Conservation (phyloP, 2,888 invertebrate species). For the Oscheius sp. region DNA sequence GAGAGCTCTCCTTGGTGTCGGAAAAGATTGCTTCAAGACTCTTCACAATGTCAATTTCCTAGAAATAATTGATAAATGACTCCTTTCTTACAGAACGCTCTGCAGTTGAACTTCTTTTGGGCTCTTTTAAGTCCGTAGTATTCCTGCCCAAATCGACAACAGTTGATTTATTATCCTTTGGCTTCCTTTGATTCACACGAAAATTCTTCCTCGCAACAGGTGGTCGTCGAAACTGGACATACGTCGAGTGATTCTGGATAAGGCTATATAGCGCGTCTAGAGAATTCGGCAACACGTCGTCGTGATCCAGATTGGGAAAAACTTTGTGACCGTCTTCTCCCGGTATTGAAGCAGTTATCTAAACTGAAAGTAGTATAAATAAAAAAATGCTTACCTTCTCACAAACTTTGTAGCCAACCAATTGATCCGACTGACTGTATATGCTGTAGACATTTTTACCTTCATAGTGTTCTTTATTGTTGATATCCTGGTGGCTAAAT, state of each 20-base stretch:
- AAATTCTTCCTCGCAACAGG: background rate
- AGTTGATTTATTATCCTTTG: no score
- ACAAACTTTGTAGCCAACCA: constrained; percentile 46
- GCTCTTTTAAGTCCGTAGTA: no score
- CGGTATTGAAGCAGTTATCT: constrained; percentile 40
- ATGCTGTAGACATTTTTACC: constrained; percentile 37
- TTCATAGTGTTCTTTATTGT: constrained; percentile 44
- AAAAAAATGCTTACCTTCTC: constrained; percentile 27
- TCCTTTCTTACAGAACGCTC: no score
- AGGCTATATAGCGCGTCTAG: constrained; percentile 31
- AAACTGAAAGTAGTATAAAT: background rate
- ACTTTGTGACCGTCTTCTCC: constrained; percentile 42
- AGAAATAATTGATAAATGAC: no score
- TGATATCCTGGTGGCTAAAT: constrained; percentile 38
- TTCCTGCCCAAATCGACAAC: no score
- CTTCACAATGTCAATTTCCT: background rate
- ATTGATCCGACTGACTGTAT: constrained; percentile 36
- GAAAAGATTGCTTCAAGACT: constrained; percentile 16
- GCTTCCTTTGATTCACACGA: background rate
- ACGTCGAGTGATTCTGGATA: constrained; percentile 29
- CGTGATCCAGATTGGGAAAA: constrained; percentile 28
- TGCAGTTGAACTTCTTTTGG: no score
- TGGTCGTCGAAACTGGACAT: background rate
- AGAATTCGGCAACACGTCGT: constrained; percentile 28
- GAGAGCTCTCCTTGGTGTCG: constrained; percentile 6